Base-by-base conservation (phyloP, 2,888 invertebrate genomes). In the Xestoiulus laeticollis region DNA sequence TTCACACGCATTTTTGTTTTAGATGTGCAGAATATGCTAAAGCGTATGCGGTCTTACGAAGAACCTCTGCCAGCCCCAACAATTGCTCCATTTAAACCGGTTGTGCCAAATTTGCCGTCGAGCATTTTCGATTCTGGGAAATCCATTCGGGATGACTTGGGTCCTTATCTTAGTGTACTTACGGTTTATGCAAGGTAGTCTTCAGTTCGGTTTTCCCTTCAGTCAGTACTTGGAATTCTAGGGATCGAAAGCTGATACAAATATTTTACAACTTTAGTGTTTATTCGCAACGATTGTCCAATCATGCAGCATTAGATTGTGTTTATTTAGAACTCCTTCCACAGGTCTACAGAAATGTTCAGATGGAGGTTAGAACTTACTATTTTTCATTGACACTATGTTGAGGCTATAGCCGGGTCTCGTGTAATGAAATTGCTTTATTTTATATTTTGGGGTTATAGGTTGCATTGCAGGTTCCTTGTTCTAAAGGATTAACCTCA, bases 261-360 rank as follows among this genome's bases (percentile, higher is more conserved):
- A 19, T 43, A 85, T 82, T 87, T 82, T 89, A 89, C 89, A 90
- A 68, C 26, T 4, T n/a, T 90, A 95, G 95, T 87, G 92, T 93
- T 90, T 95, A 95, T 90, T 93, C 93, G 89, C 91, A 94, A 53
- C 93, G 94, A 89, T 92, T 94, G 19, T 94, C 94, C 0, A 95
- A 95, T 90, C 94, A 95, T 89, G 94, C 94, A 85, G 94, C 94
- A 0, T 91, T 95, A 14, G 95, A 96, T 92, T 94, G 94, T 89
- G 93, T 92, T 82, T 95, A 94, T 90, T 91, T 94, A 88, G 94
- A 95, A 90, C 91, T 94, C 86, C 91, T 94, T 44, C 95, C 95
- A 0, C 93, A 93, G 59, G 91, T 95, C 83, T 95, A 94, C 91
- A 92, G 92, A 88, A 93, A 94, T 89, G 92, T 92, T 5, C 92